A percentile compares a stretch with the other conserved stretches of the same genome.
phyloP scores from a whole-genome alignment of 2,888 invertebrate species.

The Patella pellucida region DNA sequence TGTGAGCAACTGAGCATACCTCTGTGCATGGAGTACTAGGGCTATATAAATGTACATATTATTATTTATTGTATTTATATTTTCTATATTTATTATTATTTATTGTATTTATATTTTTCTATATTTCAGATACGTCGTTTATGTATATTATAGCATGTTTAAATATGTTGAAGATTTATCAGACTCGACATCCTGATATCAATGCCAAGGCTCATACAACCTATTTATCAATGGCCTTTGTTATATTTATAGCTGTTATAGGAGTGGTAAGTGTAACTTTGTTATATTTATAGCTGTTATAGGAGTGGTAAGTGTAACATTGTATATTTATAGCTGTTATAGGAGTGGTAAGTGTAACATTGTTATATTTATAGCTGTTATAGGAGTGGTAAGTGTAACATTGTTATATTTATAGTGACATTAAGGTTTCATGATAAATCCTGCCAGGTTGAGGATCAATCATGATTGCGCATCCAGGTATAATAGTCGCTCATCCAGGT shows the following conservation, averaged over 20 bases:
- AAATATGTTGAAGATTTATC: constrained; percentile 89
- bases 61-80: no score
- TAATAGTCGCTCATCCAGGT: no score
- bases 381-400: no score
- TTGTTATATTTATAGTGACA: no score
- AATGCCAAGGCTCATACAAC: constrained; percentile 78
- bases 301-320: constrained; percentile 79
- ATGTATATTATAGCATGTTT: constrained; percentile 92
- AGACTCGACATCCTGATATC: constrained; percentile 89
- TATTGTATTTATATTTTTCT: neutral
- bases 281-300: constrained; percentile 81
- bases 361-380: no score
- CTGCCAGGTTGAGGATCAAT: no score
- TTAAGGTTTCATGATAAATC: no score
- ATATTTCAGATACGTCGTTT: constrained; percentile 85
- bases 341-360: constrained; percentile 73
- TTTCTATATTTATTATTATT: no score
- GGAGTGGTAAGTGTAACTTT: constrained; percentile 79
- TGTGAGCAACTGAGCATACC: no score
- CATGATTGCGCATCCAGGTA: no score
- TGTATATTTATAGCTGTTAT: constrained; percentile 81
- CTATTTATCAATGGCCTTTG: constrained; percentile 79
- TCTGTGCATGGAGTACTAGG: no score
- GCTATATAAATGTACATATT: no score
- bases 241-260: constrained; percentile 81